Conservation (phyloP, 92 coral and sea anemone species). For the Hydrozoanthus gracilis region DNA sequence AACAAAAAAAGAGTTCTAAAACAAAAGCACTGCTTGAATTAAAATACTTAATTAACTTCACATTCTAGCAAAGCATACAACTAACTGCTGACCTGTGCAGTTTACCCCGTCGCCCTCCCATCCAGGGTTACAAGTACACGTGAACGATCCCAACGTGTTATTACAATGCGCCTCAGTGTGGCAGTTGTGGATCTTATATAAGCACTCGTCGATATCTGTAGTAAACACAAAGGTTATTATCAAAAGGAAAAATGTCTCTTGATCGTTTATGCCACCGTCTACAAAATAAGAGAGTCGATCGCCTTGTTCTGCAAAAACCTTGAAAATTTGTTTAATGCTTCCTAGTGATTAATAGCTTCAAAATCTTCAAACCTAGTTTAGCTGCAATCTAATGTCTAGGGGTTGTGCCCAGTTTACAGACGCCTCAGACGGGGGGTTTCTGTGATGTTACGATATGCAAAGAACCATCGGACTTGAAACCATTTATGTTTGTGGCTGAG, state of each 20-base stretch:
- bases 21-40: neutral
- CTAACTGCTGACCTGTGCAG: constrained; percentile 14
- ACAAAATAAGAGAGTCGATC: too few species aligned
- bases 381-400: too few species aligned
- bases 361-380: too few species aligned
- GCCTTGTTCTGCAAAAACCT: too few species aligned
- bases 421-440: too few species aligned
- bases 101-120: constrained; percentile 36
- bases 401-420: too few species aligned
- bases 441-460: too few species aligned
- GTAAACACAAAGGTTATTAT: neutral
- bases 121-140: constrained; percentile 10
- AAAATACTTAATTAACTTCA: neutral
- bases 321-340: too few species aligned
- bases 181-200: neutral
- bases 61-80: too few species aligned
- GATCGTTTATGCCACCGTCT: neutral
- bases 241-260: neutral
- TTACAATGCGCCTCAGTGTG: constrained; percentile 2
- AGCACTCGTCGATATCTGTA: constrained; percentile 29
- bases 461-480: too few species aligned
- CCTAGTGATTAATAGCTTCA: too few species aligned
- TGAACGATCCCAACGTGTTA: constrained; percentile 23
- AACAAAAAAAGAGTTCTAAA: neutral
- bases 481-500: too few species aligned